Base-by-base conservation (phyloP, 2,888 invertebrate species). In the Zootermopsis nevadensis region DNA sequence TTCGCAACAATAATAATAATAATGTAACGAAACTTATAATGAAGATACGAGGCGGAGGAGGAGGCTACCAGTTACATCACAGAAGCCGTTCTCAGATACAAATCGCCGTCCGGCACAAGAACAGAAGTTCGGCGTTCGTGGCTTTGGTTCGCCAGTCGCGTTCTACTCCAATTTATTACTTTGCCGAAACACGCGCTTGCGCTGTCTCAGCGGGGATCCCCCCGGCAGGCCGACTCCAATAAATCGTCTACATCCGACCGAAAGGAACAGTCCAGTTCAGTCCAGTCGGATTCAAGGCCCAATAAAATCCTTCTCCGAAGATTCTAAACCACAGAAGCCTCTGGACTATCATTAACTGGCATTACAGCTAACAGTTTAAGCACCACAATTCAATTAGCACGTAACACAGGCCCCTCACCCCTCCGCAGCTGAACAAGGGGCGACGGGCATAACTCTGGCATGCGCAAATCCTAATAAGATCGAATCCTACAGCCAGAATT, bases 121-220 rank as follows among this genome's bases (percentile, higher is more conserved):
- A 27, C 60, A 60, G 60, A 60, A 60, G 60, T 60, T 12, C 27
- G 60, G n/a, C n/a, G 60, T 27, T 10, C n/a, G 7, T 27, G 27
- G 10, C 10, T n/a, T 6, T 27, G n/a, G 27, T 27, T 60, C n/a
- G n/a, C 60, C 60, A 27, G n/a, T 60, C n/a, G 60, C 27, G 27
- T 60, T 60, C n/a, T 60, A 60, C 60, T n/a, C n/a, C 60, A 60
- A 60, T 60, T 60, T n/a, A 60, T 60, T 60, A 60, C n/a, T 60
- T 60, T 27, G 60, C 60, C 60, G 42, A 55, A 8, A 48, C 2
- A 60, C 27, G n/a, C 60, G n/a, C n/a, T 60, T 60, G 27, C 60
- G 15, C 8, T 27, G n/a, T 60, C 60, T 60, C 60, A 7, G 60
- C 27, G 60, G 60, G 60, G 60, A 60, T 60, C n/a, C 60, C 27